Evolutionary conservation across 2,113 vertebrate genomes (phyloP), one percentile per base, ranked within the genome.

Genomic region (Oenanthe oenanthe): DNA sequence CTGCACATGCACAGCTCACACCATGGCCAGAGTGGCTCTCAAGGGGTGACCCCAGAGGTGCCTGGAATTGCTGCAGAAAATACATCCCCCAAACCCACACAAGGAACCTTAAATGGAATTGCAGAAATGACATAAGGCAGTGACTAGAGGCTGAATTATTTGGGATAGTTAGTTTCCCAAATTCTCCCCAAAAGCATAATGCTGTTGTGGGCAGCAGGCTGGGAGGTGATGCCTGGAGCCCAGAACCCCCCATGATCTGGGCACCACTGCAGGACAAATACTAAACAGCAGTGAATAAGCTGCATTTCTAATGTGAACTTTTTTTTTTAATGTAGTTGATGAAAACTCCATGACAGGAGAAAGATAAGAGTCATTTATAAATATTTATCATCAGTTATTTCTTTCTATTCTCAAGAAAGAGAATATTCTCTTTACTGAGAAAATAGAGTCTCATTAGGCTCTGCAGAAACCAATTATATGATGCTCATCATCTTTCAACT

Each of bases 401-500:
- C n/a, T 85, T 92, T 79, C 63, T 77, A n/a, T 91, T 88, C 82
- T 93, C 79, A 84, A 77, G 82, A 88, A 96, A 92, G 70, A 93
- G 66, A 88, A 94, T 93, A 63, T 42, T 94, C 60, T 93, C 50
- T 79, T 89, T 79, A 88, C 72, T 31, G 26, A 85, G 89, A 89
- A 89, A 92, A 85, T 0, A 51, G 56, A 85, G 65, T 71, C 94
- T 93, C 92, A 93, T 95, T 96, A 92, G 79, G 57, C 71, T 75
- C 67, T 80, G 51, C 92, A 86, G 71, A 96, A 89, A 85, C 54
- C 67, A 93, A 95, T 94, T 97, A 95, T 36, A 36, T 51, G 67
- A 86, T 77, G 75, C n/a, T 94, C 85, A 91, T 93, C 75, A 88
- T 95, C 79, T 80, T 93, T 93, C 92, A 93, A 51, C 76, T 95